Base-by-base conservation (phyloP, 1,140 invertebrate species). In the Coenobita brevimanus region DNA sequence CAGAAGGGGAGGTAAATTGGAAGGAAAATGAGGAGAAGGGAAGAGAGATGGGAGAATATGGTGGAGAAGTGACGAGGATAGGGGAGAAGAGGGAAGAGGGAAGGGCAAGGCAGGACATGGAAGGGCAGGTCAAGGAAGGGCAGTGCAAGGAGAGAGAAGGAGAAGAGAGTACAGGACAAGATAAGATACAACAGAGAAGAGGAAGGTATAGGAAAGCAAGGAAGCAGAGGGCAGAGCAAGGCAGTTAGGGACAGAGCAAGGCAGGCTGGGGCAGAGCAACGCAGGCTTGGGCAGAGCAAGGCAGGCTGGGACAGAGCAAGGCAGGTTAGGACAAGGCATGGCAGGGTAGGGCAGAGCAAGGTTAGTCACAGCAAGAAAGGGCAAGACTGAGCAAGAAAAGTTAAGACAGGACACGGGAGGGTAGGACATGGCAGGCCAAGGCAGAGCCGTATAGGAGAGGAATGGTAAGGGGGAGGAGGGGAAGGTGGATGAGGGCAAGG, bases 81-180 rank as follows among this genome's bases (percentile, higher is more conserved):
- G 73, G 43, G 24, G 43, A 46, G 43, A n/a, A 30, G 73, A 76
- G 73, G 8, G 73, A 36, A 43, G 15, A 17, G 13, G 73, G 24
- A 43, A 76, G 33, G 30, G 38, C 17, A 8, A 46, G 75, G 30
- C 36, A 21, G 38, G 24, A n/a, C 3, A 43, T n/a, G 3, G 27
- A 17, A 78, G 43, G 50, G 36, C 17, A 21, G 43, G 27, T 21
- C 17, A 46, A 24, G 30, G 17, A 76, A 17, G 13, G 2, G 1
- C 17, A 76, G 73, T 41, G 73, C 38, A 41, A 76, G 73, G 24
- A 73, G 10, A 33, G 21, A 38, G 38, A 75, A 76, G 73, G 46
- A 21, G 41, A 21, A 30, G 3, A 76, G 73, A 43, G 6, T 24
- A 36, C 6, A 30, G 41, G 10, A 38, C 10, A n/a, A 41, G 3